These are phyloP conservation scores for Lasioglossum leucozonium DNA, from an alignment of 2,888 invertebrate species.

Conservation along the genomic window DNA sequence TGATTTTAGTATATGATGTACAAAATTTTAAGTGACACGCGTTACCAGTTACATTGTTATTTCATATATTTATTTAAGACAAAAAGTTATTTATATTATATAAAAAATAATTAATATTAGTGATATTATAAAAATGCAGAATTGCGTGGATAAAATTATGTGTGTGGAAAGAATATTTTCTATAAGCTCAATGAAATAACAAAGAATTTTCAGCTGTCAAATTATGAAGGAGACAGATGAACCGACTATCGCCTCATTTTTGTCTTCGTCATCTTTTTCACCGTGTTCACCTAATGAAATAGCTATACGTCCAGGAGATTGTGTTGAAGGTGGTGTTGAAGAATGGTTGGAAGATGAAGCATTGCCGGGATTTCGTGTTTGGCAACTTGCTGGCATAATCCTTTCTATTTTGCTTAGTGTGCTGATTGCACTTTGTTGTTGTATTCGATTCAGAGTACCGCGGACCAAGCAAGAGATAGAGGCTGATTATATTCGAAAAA, in stretches of 20 bases:
- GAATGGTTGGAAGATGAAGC: constrained; percentile 91
- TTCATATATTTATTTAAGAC: constrained; percentile 1
- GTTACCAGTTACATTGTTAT: not conserved
- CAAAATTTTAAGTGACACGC: constrained; percentile 18
- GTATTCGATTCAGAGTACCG: constrained; percentile 95
- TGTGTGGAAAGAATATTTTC: not conserved
- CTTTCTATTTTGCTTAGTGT: constrained; percentile 78
- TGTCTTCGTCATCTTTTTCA: constrained; percentile 59
- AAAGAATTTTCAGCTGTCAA: constrained; percentile 37
- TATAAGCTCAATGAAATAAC: not conserved
- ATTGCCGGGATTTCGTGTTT: constrained; percentile 90
- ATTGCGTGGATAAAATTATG: not conserved
- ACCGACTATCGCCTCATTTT: constrained; percentile 48
- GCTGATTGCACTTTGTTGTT: constrained; percentile 93
- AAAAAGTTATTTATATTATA: constrained; percentile 18
- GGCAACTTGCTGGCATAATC: constrained; percentile 87
- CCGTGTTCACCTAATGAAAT: constrained; percentile 75
- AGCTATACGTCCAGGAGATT: constrained; percentile 73
- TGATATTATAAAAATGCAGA: not conserved
- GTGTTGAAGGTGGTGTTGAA: constrained; percentile 74
- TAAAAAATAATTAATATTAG: constrained; percentile 3
- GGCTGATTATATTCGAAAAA: constrained; percentile 94
- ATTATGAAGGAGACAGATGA: constrained; percentile 48
- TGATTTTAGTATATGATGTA: not conserved
- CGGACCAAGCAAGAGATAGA: constrained; percentile 98